Evolutionary conservation across 2,888 invertebrate genomes (phyloP).

Genomic region (Gandaritis pyraliata): DNA sequence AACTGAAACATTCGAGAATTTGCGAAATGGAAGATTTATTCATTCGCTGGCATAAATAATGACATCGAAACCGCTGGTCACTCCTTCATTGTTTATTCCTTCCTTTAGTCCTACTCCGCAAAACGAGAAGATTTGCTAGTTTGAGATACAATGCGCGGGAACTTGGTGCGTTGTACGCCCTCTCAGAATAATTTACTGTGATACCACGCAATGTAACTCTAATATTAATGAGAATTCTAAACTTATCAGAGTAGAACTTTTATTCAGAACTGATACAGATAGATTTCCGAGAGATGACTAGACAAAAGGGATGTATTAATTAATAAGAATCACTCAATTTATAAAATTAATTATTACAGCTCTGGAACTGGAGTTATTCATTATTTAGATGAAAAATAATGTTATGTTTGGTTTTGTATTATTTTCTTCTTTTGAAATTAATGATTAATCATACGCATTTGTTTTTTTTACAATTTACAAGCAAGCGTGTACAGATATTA

Average conservation of each 20-base stretch:
- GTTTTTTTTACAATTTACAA: too few relatives aligned
- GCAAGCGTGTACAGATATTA: too few relatives aligned
- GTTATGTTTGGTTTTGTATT: conserved; percentile 3
- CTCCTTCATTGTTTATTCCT: conserved; percentile 31
- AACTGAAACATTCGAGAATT: not conserved
- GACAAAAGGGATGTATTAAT: conserved; percentile 3
- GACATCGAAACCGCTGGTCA: conserved; percentile 35
- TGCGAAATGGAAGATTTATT: not conserved
- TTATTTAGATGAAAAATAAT: not conserved
- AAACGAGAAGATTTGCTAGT: too few relatives aligned
- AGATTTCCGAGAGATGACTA: conserved; percentile 25
- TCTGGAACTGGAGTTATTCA: conserved; percentile 7
- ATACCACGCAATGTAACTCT: too few relatives aligned
- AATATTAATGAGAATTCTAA: too few relatives aligned
- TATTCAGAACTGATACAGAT: conserved; percentile 34
- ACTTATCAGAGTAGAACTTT: too few relatives aligned
- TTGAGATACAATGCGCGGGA: too few relatives aligned
- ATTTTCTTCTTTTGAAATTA: too few relatives aligned
- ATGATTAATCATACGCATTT: too few relatives aligned
- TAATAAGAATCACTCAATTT: conserved; percentile 1
- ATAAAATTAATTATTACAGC: conserved; percentile 17
- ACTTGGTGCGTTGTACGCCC: too few relatives aligned
- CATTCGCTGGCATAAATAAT: conserved; percentile 29
- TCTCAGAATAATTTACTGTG: too few relatives aligned
- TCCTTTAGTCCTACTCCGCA: not conserved